Evolutionary conservation across 1,140 invertebrate species (phyloP).

Genomic region (Eumaeus atala): DNA sequence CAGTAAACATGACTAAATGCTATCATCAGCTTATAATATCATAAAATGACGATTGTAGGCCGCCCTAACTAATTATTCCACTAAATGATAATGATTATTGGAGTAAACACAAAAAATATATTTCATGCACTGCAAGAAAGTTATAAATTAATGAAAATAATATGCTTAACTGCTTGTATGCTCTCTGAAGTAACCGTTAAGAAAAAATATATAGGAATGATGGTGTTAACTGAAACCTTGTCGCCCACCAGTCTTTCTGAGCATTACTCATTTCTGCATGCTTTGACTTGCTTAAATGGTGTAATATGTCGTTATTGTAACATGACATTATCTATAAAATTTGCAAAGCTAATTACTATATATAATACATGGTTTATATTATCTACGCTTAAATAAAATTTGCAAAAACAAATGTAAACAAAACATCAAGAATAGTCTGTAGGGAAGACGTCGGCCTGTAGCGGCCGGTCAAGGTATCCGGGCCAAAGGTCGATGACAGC

Average conservation of each 20-base stretch:
- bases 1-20: too few species aligned
- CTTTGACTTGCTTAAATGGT: slow-evolving; percentile 5
- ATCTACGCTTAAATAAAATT: neutral
- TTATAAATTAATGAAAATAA: too few species aligned
- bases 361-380: neutral
- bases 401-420: slow-evolving; percentile 44
- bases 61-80: too few species aligned
- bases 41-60: too few species aligned
- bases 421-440: slow-evolving; percentile 46
- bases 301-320: slow-evolving; percentile 13
- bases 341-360: neutral
- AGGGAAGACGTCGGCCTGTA: slow-evolving; percentile 52
- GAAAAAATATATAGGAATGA: too few species aligned
- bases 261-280: slow-evolving; percentile 7
- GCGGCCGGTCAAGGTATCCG: slow-evolving; percentile 69
- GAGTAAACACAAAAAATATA: too few species aligned
- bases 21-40: too few species aligned
- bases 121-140: too few species aligned
- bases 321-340: slow-evolving; percentile 2
- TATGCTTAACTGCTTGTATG: too few species aligned
- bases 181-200: too few species aligned
- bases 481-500: slow-evolving; percentile 72
- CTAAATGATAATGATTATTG: too few species aligned
- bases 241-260: neutral
- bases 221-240: neutral